phyloP scores from a whole-genome alignment of 2,888 invertebrate genomes.

The Byasa hedistus region DNA sequence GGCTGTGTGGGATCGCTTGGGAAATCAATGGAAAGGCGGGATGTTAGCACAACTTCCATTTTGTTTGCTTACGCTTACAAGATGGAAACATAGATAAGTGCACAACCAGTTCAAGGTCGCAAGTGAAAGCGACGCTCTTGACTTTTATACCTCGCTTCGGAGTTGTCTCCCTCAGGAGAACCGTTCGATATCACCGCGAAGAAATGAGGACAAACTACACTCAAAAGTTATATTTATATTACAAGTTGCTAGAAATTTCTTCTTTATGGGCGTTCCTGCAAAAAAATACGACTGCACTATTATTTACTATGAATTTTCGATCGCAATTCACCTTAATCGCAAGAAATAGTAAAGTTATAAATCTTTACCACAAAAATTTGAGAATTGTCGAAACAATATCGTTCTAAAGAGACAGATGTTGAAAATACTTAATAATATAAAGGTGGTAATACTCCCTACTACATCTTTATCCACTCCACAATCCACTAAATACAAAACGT shows the following conservation, averaged over 20 bases:
- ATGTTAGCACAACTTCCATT: constrained; percentile 13
- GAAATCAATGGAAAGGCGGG: constrained; percentile 12
- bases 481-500: too few species aligned
- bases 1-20: constrained; percentile 2
- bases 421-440: too few species aligned
- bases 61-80: constrained; percentile 9
- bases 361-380: too few species aligned
- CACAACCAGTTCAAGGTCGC: constrained; percentile 22
- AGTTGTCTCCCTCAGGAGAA: constrained; percentile 21
- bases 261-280: too few species aligned
- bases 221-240: constrained; percentile 22
- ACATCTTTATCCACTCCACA: too few species aligned
- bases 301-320: too few species aligned
- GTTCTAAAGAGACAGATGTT: too few species aligned
- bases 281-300: too few species aligned
- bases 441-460: too few species aligned
- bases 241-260: background rate
- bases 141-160: constrained; percentile 14
- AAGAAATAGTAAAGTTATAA: too few species aligned
- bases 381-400: too few species aligned
- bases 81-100: constrained; percentile 22
- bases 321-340: too few species aligned
- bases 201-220: constrained; percentile 9
- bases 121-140: constrained; percentile 21
- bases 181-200: constrained; percentile 5